A percentile compares a stretch with the other conserved stretches of the same genome.
These are phyloP conservation scores for Globia sparganii DNA, from an alignment of 2,888 invertebrate genomes.

Conservation along the genomic window DNA sequence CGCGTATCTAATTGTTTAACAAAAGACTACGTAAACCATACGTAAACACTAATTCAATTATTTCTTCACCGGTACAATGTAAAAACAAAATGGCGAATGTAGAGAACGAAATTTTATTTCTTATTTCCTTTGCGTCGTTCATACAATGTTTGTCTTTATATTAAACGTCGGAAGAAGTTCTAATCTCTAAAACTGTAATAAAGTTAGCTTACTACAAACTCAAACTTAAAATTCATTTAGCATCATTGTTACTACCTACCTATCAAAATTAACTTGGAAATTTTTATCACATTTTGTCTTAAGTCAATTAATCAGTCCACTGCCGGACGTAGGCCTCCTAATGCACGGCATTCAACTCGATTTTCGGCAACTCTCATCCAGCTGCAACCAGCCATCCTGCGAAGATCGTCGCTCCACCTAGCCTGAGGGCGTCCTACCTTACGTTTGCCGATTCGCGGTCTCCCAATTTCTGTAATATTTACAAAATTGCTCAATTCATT, in stretches of 20 bases:
- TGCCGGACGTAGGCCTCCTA: neutral
- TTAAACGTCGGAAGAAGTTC: conserved; percentile 1
- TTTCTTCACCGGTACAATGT: conserved; percentile 9
- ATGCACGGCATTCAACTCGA: too few relatives aligned
- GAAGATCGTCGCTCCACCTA: too few relatives aligned
- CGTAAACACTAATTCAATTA: conserved; percentile 25
- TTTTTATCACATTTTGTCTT: too few relatives aligned
- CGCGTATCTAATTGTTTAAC: conserved; percentile 1
- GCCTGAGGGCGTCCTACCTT: too few relatives aligned
- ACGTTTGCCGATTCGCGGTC: too few relatives aligned
- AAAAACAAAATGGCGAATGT: conserved; percentile 52
- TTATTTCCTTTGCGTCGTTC: conserved; percentile 23
- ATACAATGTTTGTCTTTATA: conserved; percentile 20
- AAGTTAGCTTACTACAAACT: neutral
- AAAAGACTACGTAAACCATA: conserved; percentile 21
- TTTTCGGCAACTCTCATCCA: too few relatives aligned
- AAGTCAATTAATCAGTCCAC: too few relatives aligned
- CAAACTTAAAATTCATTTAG: neutral
- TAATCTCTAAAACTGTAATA: neutral
- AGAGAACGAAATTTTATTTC: conserved; percentile 8
- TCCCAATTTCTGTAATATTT: too few relatives aligned
- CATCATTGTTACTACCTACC: too few relatives aligned
- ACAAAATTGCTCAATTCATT: too few relatives aligned
- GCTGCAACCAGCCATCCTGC: too few relatives aligned
- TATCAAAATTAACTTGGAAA: too few relatives aligned